Evolutionary conservation across 2,797 vertebrate species (phyloP), one percentile per base, ranked within the genome.

Genomic region (Esox masquinongy): DNA sequence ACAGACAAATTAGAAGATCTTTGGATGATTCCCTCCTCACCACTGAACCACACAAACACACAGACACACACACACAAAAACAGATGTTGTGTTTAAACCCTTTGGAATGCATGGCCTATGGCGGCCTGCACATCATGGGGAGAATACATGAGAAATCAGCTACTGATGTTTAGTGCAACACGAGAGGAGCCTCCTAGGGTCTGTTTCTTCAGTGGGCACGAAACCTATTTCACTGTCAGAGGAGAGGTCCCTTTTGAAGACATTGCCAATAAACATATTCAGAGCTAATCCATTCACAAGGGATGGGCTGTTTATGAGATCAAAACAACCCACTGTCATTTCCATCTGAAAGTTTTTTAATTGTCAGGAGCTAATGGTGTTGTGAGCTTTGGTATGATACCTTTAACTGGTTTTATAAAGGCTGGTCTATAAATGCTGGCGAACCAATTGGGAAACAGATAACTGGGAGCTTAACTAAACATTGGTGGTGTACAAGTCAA

Each of bases 21-120:
- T 22, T 9, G 11, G 59, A 63, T 24, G n/a, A 16, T 12, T 64
- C 61, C 61, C 22, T 61, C 56, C 5, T 24, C 56, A 22, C n/a
- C n/a, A 61, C n/a, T 11, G n/a, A 61, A 61, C 9, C 59, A 82
- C 77, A 76, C 80, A 53, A 81, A 81, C 61, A 86, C 81, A 85
- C 19, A 51, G 19, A 74, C 16, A 36, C 34, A 64, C 22, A 78
- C 36, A 22, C 26, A 22, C n/a, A 70, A 8, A n/a, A 43, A 75
- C 82, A 82, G 76, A 79, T 71, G 70, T 77, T 80, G 59, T 56
- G 47, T 75, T 68, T 59, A 77, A 77, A 72, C 73, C 7, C 64
- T 56, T 24, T 49, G 63, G 36, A 75, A 36, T 26, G 49, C 64
- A 22, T 50, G 64, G 67, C 63, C 43, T 53, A 74, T 24, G n/a